Base-by-base conservation (phyloP, 2,113 vertebrate genomes). In the Rana temporaria region DNA sequence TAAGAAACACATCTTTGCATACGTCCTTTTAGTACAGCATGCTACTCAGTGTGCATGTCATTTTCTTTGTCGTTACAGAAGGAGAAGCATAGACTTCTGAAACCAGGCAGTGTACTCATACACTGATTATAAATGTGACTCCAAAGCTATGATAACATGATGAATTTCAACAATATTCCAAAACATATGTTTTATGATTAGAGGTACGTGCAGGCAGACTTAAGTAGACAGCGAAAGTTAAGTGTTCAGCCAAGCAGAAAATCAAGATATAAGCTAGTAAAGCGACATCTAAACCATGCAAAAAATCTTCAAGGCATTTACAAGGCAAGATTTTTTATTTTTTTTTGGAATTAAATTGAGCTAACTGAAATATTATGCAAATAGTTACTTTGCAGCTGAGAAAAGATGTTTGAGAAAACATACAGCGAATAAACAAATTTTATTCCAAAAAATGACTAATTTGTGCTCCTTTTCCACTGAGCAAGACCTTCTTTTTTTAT, bases 311-410 rank as follows among this genome's bases (percentile, higher is more conserved):
- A n/a, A 68, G 52, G 62, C 65, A 79, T 57, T 16, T 56, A 75
- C 56, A 42, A 75, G 30, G 56, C 72, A 68, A 38, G 60, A 65
- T 30, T 30, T 30, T n/a, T 65, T 65, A 52, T 26, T 30, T 7
- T 78, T 79, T 79, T 68, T 79, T 15, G 42, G 59, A 79, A 68
- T 79, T 78, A 57, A 79, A 79, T 68, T 62, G 72, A 75, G 72
- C 56, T 74, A 68, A 79, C 64, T 75, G 72, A 68, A 24, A 68
- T 52, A 68, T 79, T 79, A 79, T 79, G 64, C 64, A 79, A 79
- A 79, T 69, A 79, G 77, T 52, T 57, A 17, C 77, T 8, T 20
- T 69, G 65, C 64, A 57, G 26, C 77, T 68, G 77, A 68, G 42
- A 79, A 79, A 78, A 38, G 32, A 75, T 75, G 72, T 75, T 75